phyloP scores from a whole-genome alignment of 2,888 invertebrate species.

The Nephrotoma flavescens region DNA sequence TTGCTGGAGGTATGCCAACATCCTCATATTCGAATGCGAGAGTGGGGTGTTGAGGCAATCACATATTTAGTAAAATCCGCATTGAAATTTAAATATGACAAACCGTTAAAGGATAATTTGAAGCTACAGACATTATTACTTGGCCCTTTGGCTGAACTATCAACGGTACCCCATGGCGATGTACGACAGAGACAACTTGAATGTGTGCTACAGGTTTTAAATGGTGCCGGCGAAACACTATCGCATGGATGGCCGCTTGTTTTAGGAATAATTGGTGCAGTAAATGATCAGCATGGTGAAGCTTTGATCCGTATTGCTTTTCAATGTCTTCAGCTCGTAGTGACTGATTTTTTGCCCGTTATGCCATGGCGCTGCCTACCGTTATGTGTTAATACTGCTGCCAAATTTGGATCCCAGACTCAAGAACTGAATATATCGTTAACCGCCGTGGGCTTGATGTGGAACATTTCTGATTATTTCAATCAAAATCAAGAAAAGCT shows the following conservation, averaged over 20 bases:
- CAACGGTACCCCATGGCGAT: constrained; percentile 79
- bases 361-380: constrained; percentile 88
- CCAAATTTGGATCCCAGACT: constrained; percentile 91
- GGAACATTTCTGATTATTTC: constrained; percentile 97
- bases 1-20: constrained; percentile 93
- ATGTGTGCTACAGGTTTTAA: constrained; percentile 83
- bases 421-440: constrained; percentile 94
- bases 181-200: constrained; percentile 90
- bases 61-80: constrained; percentile 88
- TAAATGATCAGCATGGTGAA: constrained; percentile 85
- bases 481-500: constrained; percentile 87
- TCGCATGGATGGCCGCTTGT: constrained; percentile 92
- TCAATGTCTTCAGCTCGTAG: constrained; percentile 88
- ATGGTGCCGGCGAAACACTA: constrained; percentile 82
- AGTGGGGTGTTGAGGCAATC: constrained; percentile 95
- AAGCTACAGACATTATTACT: constrained; percentile 75
- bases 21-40: constrained; percentile 86
- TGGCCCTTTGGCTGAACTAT: constrained; percentile 82
- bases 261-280: constrained; percentile 89
- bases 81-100: constrained; percentile 68
- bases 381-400: constrained; percentile 79
- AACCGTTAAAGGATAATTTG: constrained; percentile 72
- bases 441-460: constrained; percentile 93
- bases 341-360: constrained; percentile 84
- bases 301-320: constrained; percentile 86